Base-by-base conservation (phyloP, 2,888 invertebrate genomes). In the Vanessa cardui region DNA sequence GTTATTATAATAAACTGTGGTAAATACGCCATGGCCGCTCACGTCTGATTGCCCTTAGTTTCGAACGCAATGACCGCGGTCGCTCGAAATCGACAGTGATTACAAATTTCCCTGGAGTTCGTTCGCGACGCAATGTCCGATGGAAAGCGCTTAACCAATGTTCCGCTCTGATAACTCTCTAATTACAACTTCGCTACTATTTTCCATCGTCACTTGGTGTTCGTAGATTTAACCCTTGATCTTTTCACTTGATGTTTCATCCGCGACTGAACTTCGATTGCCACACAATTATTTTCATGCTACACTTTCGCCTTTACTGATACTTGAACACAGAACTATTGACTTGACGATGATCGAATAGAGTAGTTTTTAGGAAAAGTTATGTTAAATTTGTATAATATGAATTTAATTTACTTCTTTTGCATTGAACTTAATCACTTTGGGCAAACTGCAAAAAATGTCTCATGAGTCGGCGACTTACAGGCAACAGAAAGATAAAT, bases 131-230 rank as follows among this genome's bases (percentile, higher is more conserved):
- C 91, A 90, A 90, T 84, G 90, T 89, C 88, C 90, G 92, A 91
- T 92, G 91, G 92, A 92, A 92, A 92, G 91, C 88, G 88, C 90
- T 92, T 90, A 90, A 88, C 92, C 90, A 91, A 92, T 92, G 92
- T 90, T 90, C 84, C 84, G 91, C 90, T 92, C 92, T 92, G 88
- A 92, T 92, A 90, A 91, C 88, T 89, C 87, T 90, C 86, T 91
- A 91, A 92, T 91, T 92, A 88, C 88, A 84, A 83, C 78, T 86
- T 84, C 78, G 83, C 78, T 72, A 79, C 84, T 82, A 85, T 90
- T 91, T 89, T 88, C 90, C 90, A 87, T 90, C 87, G 88, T 87
- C 89, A 89, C 89, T 89, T 80, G 82, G 78, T 80, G 79, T 80
- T 83, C 85, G 82, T 81, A 76, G 80, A 81, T 79, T 86, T 90